Conservation (phyloP, 2,113 vertebrate species). For the Leptobrachium leishanense region DNA sequence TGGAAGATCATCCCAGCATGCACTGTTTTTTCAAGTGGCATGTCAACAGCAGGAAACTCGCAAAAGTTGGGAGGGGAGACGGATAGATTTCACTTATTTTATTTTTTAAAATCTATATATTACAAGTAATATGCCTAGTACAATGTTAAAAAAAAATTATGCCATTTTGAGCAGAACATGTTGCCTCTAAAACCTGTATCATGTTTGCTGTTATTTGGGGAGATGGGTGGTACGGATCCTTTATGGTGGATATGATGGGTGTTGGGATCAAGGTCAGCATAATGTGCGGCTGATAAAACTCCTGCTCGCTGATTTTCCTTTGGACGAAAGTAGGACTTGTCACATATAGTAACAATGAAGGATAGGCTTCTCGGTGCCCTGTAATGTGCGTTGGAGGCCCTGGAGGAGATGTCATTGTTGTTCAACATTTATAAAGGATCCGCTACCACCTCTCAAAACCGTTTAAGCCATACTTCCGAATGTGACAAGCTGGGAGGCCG, state of each 20-base stretch:
- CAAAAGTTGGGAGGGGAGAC: no score
- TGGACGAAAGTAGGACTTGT: slow-evolving; percentile 20
- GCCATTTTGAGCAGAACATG: no score
- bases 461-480: slow-evolving; percentile 18
- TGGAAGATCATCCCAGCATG: no score
- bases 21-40: no score
- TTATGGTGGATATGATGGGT: not conserved
- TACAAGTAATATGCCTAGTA: no score
- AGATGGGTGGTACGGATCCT: no score
- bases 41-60: no score
- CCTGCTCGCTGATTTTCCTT: slow-evolving; percentile 23
- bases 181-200: no score
- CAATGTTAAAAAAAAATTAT: no score
- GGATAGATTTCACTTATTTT: no score
- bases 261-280: slow-evolving; percentile 14
- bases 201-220: no score
- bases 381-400: slow-evolving; percentile 13
- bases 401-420: slow-evolving; percentile 29
- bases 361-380: slow-evolving; percentile 34
- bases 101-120: no score
- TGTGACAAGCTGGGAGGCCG: not conserved
- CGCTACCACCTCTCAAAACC: slow-evolving; percentile 36
- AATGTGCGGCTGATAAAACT: slow-evolving; percentile 28
- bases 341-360: slow-evolving; percentile 28
- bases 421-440: slow-evolving; percentile 13